Evolutionary conservation across 2,113 vertebrate genomes (phyloP).

Genomic region (Scytalopus superciliaris): DNA sequence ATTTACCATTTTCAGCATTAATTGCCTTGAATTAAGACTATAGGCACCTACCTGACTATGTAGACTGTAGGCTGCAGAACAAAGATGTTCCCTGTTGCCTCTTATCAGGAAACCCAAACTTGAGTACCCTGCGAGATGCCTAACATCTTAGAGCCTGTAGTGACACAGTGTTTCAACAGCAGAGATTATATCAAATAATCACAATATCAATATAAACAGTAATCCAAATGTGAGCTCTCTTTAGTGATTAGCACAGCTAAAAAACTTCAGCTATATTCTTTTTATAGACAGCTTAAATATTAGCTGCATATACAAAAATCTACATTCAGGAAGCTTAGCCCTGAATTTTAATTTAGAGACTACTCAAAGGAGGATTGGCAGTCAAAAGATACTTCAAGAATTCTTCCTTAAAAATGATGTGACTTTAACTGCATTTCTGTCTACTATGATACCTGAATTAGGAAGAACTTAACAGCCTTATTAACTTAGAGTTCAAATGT

Average conservation of each 20-base stretch:
- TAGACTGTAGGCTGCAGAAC: not conserved
- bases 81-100: not conserved
- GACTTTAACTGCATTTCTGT: not conserved
- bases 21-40: not conserved
- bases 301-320: not conserved
- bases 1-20: not conserved
- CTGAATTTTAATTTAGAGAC: not conserved
- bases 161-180: not conserved
- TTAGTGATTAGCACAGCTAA: not conserved
- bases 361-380: not conserved
- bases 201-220: not conserved
- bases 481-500: not conserved
- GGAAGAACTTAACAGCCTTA: not conserved
- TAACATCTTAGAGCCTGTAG: not conserved
- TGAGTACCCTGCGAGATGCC: fast-evolving
- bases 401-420: not conserved
- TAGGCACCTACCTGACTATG: not conserved
- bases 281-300: not conserved
- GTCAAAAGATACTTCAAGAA: not conserved
- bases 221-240: not conserved
- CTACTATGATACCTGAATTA: not conserved
- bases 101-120: not conserved
- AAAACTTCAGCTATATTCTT: not conserved
- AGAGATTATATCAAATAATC: not conserved
- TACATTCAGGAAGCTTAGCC: not conserved